A percentile compares a stretch with the other conserved stretches of the same genome.
Evolutionary conservation across 2,113 vertebrate genomes (phyloP).

Genomic region (Ploceus nigricollis): DNA sequence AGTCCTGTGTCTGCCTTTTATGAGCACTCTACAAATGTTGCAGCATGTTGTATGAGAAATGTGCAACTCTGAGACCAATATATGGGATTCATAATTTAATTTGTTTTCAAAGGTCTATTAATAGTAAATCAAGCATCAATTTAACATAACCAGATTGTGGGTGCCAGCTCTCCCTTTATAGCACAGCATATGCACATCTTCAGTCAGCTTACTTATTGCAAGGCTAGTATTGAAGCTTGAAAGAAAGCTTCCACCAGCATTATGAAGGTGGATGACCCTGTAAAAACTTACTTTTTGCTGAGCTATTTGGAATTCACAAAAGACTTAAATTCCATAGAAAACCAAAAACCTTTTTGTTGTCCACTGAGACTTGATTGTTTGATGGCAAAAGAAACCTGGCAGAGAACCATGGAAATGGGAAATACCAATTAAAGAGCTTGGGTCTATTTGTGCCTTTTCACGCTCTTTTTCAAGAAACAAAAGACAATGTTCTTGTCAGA

Average conservation of each 20-base stretch:
- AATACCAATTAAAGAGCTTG: neutral
- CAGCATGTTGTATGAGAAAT: neutral
- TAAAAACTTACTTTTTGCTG: neutral
- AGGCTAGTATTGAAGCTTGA: neutral
- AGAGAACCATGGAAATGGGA: neutral
- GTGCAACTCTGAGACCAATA: neutral
- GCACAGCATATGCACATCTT: neutral
- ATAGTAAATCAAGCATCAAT: slow-evolving; percentile 32
- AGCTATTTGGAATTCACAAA: neutral
- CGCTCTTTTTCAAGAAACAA: neutral
- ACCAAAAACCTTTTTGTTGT: neutral
- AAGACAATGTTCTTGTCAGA: neutral
- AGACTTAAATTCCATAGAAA: neutral
- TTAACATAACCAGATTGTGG: neutral
- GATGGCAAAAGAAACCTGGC: neutral
- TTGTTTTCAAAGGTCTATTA: slow-evolving; percentile 5
- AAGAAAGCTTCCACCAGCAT: neutral
- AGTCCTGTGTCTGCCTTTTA: neutral
- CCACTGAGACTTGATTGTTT: neutral
- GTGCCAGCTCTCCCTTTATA: neutral
- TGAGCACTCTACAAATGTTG: neutral
- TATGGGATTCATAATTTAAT: neutral
- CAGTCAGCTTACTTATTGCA: neutral
- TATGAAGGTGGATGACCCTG: neutral
- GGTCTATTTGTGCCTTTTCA: neutral